Evolutionary conservation across 2,888 invertebrate genomes (phyloP).

Genomic region (Megamerina dolium): DNA sequence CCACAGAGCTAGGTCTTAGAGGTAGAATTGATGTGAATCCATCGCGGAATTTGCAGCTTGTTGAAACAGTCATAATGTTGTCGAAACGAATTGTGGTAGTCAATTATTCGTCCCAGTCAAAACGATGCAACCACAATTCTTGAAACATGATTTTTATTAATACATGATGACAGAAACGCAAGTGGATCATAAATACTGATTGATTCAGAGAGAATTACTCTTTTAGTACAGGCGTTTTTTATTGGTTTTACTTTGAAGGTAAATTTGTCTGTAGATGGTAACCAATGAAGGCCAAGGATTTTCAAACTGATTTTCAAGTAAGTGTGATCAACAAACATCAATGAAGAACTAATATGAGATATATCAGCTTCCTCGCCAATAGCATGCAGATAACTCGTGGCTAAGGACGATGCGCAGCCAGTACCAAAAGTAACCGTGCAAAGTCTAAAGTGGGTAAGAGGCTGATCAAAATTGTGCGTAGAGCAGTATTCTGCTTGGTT

Average conservation of each 20-base stretch:
- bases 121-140: slow-evolving; percentile 2
- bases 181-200: slow-evolving; percentile 5
- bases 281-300: not conserved
- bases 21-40: not conserved
- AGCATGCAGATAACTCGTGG: too few species aligned
- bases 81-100: not conserved
- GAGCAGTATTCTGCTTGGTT: too few species aligned
- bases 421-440: too few species aligned
- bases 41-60: not conserved
- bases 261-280: too few species aligned
- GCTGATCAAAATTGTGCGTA: too few species aligned
- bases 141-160: slow-evolving; percentile 5
- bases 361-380: too few species aligned
- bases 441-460: too few species aligned
- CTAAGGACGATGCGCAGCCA: too few species aligned
- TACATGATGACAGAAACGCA: not conserved
- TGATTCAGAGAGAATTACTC: slow-evolving; percentile 3
- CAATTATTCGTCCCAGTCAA: slow-evolving; percentile 4
- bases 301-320: not conserved
- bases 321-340: too few species aligned
- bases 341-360: too few species aligned
- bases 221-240: not conserved
- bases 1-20: not conserved
- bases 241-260: not conserved
- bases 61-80: not conserved